Percentiles rank a stretch among this genome's conserved stretches.
These are phyloP conservation scores for Cyanoderma ruficeps DNA, from an alignment of 2,113 vertebrate species.

Conservation along the genomic window DNA sequence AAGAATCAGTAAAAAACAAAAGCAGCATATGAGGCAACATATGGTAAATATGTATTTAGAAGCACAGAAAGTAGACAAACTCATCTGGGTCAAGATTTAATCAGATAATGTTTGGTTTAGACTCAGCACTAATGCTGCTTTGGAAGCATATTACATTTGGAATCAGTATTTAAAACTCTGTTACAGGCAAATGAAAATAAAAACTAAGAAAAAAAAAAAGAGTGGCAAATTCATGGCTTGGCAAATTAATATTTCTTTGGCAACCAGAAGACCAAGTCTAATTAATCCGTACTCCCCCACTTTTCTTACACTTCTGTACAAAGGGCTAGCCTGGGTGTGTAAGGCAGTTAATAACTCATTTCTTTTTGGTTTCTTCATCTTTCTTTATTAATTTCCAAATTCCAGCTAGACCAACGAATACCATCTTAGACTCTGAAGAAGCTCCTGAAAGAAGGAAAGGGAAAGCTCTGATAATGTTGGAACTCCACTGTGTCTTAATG, in stretches of 20 bases:
- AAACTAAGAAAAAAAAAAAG: not conserved
- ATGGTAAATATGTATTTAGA: slow-evolving; percentile 70
- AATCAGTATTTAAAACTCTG: slow-evolving; percentile 28
- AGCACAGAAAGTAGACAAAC: slow-evolving; percentile 55
- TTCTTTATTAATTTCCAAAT: not conserved
- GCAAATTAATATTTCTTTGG: not conserved
- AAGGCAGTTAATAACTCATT: not conserved
- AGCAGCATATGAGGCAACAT: slow-evolving; percentile 64
- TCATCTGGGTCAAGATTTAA: slow-evolving; percentile 70
- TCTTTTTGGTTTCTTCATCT: not conserved
- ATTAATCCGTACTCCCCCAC: not conserved
- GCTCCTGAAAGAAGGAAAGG: not conserved
- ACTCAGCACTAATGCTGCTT: slow-evolving; percentile 51
- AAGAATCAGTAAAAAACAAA: slow-evolving; percentile 29
- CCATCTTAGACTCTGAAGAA: not conserved
- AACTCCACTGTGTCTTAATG: not conserved
- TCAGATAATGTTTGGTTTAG: slow-evolving; percentile 63
- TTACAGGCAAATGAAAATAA: not conserved
- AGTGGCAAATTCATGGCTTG: not conserved
- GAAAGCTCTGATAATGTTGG: not conserved
- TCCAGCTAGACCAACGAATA: not conserved
- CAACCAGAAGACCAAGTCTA: not conserved
- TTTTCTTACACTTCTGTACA: not conserved
- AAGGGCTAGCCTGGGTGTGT: not conserved
- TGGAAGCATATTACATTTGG: slow-evolving; percentile 39